phyloP scores from a whole-genome alignment of 2,113 vertebrate genomes.

The Dunckerocampus dactyliophorus region DNA sequence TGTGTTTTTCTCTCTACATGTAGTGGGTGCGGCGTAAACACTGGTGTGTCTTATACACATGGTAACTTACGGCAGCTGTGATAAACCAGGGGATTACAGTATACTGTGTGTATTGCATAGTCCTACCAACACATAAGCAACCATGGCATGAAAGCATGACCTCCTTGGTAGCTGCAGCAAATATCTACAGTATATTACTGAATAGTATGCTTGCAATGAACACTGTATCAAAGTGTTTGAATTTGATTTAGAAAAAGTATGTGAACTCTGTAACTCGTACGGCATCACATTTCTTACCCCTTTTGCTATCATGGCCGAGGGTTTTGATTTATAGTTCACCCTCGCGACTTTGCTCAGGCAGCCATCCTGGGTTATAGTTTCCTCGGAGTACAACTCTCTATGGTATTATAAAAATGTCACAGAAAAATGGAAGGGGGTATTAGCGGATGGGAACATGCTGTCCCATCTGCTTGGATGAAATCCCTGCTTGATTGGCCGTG shows the following conservation, averaged over 20 bases:
- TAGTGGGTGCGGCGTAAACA: no score
- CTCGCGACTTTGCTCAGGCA: slow-evolving; percentile 7
- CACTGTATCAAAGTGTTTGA: no score
- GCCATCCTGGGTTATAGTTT: slow-evolving; percentile 10
- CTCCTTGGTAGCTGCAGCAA: no score
- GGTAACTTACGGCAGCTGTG: no score
- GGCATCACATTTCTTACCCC: not conserved
- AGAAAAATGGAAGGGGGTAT: slow-evolving; percentile 1
- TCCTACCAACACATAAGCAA: no score
- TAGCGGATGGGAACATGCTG: not conserved
- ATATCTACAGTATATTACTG: no score
- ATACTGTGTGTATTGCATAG: no score
- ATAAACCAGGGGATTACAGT: no score
- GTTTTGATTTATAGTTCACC: slow-evolving; percentile 4
- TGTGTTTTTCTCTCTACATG: no score
- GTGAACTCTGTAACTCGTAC: not conserved
- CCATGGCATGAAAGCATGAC: no score
- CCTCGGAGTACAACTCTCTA: slow-evolving; percentile 6
- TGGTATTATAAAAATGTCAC: slow-evolving; percentile 6
- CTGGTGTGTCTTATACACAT: no score
- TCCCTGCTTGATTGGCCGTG: not conserved
- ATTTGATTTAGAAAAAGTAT: not conserved
- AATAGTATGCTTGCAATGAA: no score
- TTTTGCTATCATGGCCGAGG: not conserved
- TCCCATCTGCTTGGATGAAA: slow-evolving; percentile 5